Conservation (phyloP, 2,113 vertebrate species). For the Psophia crepitans region DNA sequence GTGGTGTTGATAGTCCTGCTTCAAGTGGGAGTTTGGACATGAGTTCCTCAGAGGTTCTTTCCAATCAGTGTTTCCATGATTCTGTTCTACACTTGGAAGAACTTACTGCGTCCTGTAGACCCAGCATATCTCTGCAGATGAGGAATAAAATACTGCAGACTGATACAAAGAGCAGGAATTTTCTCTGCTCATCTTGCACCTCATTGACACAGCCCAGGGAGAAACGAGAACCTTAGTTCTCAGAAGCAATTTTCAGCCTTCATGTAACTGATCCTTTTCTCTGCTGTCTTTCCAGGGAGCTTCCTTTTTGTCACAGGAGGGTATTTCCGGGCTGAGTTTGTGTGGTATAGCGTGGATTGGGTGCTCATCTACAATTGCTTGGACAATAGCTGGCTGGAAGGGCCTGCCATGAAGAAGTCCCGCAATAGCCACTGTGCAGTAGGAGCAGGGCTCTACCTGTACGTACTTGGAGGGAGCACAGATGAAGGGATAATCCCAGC, state of each 20-base stretch:
- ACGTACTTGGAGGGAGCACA: slow-evolving; percentile 83
- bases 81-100: neutral
- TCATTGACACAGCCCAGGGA: neutral
- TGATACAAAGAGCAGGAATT: neutral
- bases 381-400: slow-evolving; percentile 81
- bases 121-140: neutral
- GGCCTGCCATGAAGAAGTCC: slow-evolving; percentile 80
- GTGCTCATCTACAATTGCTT: slow-evolving; percentile 80
- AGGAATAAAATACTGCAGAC: neutral
- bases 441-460: slow-evolving; percentile 75
- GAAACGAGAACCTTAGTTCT: neutral
- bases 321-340: slow-evolving; percentile 81
- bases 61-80: neutral
- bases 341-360: slow-evolving; percentile 89
- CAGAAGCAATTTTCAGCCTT: neutral
- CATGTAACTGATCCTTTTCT: neutral
- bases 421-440: slow-evolving; percentile 84
- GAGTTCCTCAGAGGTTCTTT: neutral
- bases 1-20: neutral
- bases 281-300: slow-evolving; percentile 62
- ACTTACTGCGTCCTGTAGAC: neutral
- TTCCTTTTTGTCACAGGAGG: slow-evolving; percentile 84
- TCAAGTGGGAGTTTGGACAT: neutral
- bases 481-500: slow-evolving; percentile 78
- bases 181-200: neutral